Conservation (phyloP, 2,888 invertebrate species). For the Boloria euphrosyne region DNA sequence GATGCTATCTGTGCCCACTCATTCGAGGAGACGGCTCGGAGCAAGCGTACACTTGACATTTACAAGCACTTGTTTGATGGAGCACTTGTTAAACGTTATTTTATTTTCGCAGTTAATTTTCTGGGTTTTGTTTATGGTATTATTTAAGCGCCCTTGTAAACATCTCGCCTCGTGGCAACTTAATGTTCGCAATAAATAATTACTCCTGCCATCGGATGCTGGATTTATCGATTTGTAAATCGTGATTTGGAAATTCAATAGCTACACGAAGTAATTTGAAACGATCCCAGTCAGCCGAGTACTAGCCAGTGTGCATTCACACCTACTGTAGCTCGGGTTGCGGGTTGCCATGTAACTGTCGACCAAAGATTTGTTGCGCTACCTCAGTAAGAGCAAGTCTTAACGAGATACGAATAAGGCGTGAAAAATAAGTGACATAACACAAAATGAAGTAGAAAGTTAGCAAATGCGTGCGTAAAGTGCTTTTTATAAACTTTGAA, state of each 20-base stretch:
- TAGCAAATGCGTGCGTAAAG: not conserved
- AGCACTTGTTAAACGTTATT: constrained; percentile 33
- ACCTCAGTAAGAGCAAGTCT: constrained; percentile 44
- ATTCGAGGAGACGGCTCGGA: constrained; percentile 36
- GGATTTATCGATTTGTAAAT: constrained; percentile 33
- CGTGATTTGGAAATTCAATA: constrained; percentile 39
- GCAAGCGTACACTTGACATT: constrained; percentile 38
- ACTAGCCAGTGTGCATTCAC: constrained; percentile 19
- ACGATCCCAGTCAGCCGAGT: constrained; percentile 19
- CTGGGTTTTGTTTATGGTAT: constrained; percentile 22
- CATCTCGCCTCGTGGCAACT: not conserved
- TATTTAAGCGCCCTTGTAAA: constrained; percentile 15
- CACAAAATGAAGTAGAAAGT: constrained; percentile 24
- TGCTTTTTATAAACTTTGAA: not conserved
- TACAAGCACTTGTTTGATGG: constrained; percentile 34
- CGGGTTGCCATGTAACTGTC: constrained; percentile 61
- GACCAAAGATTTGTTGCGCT: constrained; percentile 55
- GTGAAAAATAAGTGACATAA: constrained; percentile 39
- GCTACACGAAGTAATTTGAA: constrained; percentile 32
- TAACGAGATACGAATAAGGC: constrained; percentile 56
- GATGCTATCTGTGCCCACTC: constrained; percentile 37
- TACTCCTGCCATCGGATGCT: constrained; percentile 25
- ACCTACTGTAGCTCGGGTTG: constrained; percentile 52
- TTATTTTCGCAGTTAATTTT: constrained; percentile 29
- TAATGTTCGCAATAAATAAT: constrained; percentile 30